Percentiles rank a stretch among this genome's conserved stretches.
phyloP scores from a whole-genome alignment of 2,888 invertebrate genomes.

The Thereva unica region DNA sequence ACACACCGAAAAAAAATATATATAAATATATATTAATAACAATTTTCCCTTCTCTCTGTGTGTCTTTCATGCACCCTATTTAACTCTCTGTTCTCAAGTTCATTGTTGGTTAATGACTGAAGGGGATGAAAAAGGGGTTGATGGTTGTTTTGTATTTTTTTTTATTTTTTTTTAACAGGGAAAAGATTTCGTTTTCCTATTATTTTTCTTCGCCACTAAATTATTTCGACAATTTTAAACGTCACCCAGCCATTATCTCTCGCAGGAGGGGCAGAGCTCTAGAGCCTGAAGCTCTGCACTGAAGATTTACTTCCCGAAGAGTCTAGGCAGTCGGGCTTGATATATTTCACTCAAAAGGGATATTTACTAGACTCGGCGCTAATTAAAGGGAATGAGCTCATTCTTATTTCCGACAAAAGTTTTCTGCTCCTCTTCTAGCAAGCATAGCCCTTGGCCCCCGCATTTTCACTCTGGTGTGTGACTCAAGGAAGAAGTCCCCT shows the following conservation, averaged over 20 bases:
- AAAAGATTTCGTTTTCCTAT: no score
- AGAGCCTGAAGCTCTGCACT: background rate
- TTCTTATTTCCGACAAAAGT: slow-evolving; percentile 33
- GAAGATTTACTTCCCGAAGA: background rate
- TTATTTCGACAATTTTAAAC: slow-evolving; percentile 30
- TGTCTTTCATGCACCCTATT: no score
- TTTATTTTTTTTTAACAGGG: no score
- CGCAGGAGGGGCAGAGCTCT: background rate
- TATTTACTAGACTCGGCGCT: slow-evolving; percentile 32
- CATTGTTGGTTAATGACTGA: no score
- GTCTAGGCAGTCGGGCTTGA: slow-evolving; percentile 16
- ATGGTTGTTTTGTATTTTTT: no score
- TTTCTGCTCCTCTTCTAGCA: background rate
- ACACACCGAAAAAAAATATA: no score
- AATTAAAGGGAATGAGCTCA: slow-evolving; percentile 35
- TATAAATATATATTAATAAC: no score
- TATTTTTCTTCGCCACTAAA: slow-evolving; percentile 7
- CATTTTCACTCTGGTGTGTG: slow-evolving; percentile 1
- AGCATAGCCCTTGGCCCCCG: background rate
- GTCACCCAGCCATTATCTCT: slow-evolving; percentile 27
- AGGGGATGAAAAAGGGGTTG: no score
- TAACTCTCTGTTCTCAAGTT: no score
- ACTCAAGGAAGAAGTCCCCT: slow-evolving; percentile 21
- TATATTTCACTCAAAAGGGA: slow-evolving; percentile 35
- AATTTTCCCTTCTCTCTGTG: no score